Base-by-base conservation (phyloP, 2,113 vertebrate species). In the Ciconia maguari region DNA sequence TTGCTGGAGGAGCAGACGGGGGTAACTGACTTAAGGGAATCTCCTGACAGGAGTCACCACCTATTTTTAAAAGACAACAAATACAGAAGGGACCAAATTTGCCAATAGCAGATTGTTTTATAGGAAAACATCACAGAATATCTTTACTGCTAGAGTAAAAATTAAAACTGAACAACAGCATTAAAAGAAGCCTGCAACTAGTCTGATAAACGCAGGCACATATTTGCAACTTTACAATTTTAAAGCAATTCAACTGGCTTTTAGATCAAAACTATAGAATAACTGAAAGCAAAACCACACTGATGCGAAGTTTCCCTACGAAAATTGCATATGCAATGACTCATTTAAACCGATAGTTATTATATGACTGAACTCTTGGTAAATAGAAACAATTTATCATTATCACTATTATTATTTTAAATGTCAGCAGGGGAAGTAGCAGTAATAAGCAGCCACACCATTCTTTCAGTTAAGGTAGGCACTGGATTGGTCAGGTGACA, bases 11-110 rank as follows among this genome's bases (percentile, higher is more conserved):
- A 51, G 97, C 98, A 20, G 98, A 97, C 24, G 96, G 97, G 27
- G 99, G 95, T 3, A 98, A 88, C 48, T 99, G 99, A 82, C 98
- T 99, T 57, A 99, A 98, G 21, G 99, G 98, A 93, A 99, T 98
- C 83, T 99, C 99, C 79, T 98, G 98, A 91, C 98, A 75, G 32
- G 96, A 97, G 25, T 98, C 98, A 26, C 94, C 98, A 96, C 96
- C 99, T 99, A 27, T 36, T 77, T 94, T 80, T 24, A 76, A 52
- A 72, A 61, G 36, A 7, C 79, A 84, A 77, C 38, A 90, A 78
- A 83, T 10, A 69, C 8, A 90, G 66, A 34, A 80, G 15, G 94
- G 26, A 89, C 12, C 8, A 44, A 36, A 51, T 41, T 72, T 93
- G 30, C 44, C 60, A 36, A 54, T 0, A 34, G 61, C n/a, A 49